Evolutionary conservation across 2,113 vertebrate species (phyloP).

Genomic region (Morone chrysops): DNA sequence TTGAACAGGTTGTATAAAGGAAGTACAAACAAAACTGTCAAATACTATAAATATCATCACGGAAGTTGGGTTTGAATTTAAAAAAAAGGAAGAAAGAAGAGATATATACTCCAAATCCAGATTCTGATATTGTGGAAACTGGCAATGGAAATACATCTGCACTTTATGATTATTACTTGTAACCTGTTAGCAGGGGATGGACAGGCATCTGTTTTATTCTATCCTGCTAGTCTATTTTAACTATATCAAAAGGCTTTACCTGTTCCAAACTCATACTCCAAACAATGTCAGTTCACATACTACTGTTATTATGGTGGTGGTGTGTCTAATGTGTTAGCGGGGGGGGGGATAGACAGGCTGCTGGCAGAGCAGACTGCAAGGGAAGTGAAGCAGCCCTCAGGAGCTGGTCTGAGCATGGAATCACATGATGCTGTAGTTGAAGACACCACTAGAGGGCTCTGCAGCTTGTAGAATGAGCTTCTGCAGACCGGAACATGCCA

Average conservation of each 20-base stretch:
- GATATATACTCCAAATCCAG: conserved; percentile 37
- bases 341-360: conserved; percentile 47
- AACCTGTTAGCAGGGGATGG: conserved; percentile 28
- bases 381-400: conserved; percentile 34
- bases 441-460: conserved; percentile 82
- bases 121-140: conserved; percentile 46
- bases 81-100: conserved; percentile 17
- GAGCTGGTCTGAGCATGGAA: neutral
- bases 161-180: conserved; percentile 44
- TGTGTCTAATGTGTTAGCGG: conserved; percentile 49
- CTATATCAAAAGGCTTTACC: conserved; percentile 36
- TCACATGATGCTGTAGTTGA: neutral
- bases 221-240: conserved; percentile 14
- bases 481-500: neutral
- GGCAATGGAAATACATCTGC: conserved; percentile 34
- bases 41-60: conserved; percentile 61
- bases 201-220: conserved; percentile 34
- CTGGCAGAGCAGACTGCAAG: conserved; percentile 40
- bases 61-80: conserved; percentile 34
- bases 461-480: conserved; percentile 75
- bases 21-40: conserved; percentile 67
- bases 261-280: conserved; percentile 46
- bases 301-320: conserved; percentile 38
- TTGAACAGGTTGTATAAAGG: conserved; percentile 74
- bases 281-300: conserved; percentile 27